Percentiles rank a stretch among this genome's conserved stretches.
These are phyloP conservation scores for Ophioninae sp. DNA, from an alignment of 2,888 invertebrate species.

Conservation along the genomic window DNA sequence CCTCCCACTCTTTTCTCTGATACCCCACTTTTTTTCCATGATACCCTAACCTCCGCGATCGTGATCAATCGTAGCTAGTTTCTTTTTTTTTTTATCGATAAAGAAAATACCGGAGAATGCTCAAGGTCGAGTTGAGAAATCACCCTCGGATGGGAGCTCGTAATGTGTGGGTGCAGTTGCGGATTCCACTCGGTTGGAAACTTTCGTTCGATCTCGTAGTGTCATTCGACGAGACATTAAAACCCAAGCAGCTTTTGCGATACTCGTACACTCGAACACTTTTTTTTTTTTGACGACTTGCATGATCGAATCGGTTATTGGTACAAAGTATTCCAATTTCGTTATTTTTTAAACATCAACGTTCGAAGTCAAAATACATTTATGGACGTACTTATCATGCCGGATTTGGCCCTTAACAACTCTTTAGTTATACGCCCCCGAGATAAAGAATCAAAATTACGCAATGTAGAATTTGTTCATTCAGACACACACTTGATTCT, in stretches of 20 bases:
- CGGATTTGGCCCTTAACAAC: neutral
- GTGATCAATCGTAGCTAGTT: conserved; percentile 34
- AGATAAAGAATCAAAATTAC: neutral
- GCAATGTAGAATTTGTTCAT: neutral
- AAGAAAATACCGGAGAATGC: conserved; percentile 22
- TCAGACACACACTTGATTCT: neutral
- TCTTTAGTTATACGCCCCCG: neutral
- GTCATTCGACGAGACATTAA: neutral
- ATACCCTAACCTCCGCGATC: conserved; percentile 16
- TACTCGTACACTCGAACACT: neutral
- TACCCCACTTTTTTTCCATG: neutral
- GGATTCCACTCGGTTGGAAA: conserved; percentile 33
- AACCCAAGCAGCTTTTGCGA: neutral
- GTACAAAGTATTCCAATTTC: neutral
- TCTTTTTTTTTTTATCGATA: conserved; percentile 17
- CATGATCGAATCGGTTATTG: neutral
- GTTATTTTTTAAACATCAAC: neutral
- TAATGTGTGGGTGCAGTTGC: conserved; percentile 45
- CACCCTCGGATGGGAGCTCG: neutral
- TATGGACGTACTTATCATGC: no score
- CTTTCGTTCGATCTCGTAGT: conserved; percentile 4
- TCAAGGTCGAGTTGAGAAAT: conserved; percentile 59
- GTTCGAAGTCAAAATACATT: neutral
- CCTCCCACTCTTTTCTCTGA: neutral
- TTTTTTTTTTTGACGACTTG: neutral